Evolutionary conservation across 1,140 invertebrate species (phyloP), one percentile per base, ranked within the genome.

Genomic region (Camponotus floridanus): DNA sequence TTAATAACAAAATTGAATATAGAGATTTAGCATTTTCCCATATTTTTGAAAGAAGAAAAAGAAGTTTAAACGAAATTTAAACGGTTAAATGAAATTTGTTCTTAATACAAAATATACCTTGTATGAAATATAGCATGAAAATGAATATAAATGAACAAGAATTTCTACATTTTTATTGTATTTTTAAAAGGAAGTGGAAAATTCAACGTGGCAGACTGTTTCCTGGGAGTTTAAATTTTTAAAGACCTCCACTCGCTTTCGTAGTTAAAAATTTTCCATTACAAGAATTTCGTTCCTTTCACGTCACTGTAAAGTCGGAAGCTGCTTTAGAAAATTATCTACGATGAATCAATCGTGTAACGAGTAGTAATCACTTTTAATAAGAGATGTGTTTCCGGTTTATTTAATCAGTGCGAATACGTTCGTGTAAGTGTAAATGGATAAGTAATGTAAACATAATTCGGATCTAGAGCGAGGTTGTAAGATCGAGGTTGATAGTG

Each of bases 261-360:
- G 26, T 21, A 61, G 21, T 76, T 76, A 15, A 59, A 39, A n/a
- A 61, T 2, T 59, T 57, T 76, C 59, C 7, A 15, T 61, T 59
- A 21, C 26, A 18, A 42, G 4, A 61, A 5, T 31, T 11, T 39
- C 11, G 13, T 61, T 76, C 42, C 36, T 76, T 74, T 76, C 33
- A 39, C 15, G 33, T n/a, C 26, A 42, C 26, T 76, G 15, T 26
- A 76, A 18, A 76, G 36, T 5, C 36, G 13, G n/a, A 4, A 76
- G 55, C 13, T 61, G 36, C 2, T 76, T 64, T 26, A 62, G 39
- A 62, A 62, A 64, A 11, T 76, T 64, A 64, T 45, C 15, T 64
- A 45, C 18, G 39, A 8, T 26, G 2, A 76, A 45, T 15, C 36
- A 33, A 18, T 64, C 4, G 33, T 76, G 9, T 45, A 45, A 62